Percentiles rank a stretch among this genome's conserved stretches.
Evolutionary conservation across 2,797 vertebrate genomes (phyloP).

Genomic region (Remorina albescens): DNA sequence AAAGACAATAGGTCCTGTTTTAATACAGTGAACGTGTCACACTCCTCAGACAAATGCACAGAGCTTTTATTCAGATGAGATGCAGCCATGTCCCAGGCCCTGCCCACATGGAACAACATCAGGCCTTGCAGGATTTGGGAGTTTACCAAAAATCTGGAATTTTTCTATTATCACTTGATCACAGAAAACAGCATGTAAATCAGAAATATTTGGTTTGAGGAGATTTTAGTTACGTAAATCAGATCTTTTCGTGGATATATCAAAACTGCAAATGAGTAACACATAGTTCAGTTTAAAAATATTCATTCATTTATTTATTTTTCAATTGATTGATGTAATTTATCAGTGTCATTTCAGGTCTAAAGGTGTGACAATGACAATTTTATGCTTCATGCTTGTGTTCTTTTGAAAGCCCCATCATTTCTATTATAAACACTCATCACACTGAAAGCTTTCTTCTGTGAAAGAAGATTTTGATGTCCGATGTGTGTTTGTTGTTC

Average conservation of each 20-base stretch:
- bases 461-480: slow-evolving; percentile 18
- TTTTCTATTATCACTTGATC: no score
- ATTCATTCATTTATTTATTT: no score
- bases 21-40: background rate
- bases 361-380: background rate
- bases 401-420: background rate
- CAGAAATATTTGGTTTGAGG: no score
- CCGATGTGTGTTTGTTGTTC: slow-evolving; percentile 18
- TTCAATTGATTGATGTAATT: no score
- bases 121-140: background rate
- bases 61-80: background rate
- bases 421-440: slow-evolving; percentile 4
- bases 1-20: background rate
- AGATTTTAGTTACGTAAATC: no score
- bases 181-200: no score
- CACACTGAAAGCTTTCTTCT: slow-evolving; percentile 7
- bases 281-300: background rate
- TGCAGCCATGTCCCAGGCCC: no score
- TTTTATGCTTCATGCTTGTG: background rate
- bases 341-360: background rate
- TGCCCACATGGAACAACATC: no score
- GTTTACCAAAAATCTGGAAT: no score
- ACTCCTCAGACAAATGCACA: no score
- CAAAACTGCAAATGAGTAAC: no score
- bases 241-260: no score